These are phyloP conservation scores for Eurytoma adleriae DNA, from an alignment of 2,888 invertebrate genomes.

Conservation along the genomic window DNA sequence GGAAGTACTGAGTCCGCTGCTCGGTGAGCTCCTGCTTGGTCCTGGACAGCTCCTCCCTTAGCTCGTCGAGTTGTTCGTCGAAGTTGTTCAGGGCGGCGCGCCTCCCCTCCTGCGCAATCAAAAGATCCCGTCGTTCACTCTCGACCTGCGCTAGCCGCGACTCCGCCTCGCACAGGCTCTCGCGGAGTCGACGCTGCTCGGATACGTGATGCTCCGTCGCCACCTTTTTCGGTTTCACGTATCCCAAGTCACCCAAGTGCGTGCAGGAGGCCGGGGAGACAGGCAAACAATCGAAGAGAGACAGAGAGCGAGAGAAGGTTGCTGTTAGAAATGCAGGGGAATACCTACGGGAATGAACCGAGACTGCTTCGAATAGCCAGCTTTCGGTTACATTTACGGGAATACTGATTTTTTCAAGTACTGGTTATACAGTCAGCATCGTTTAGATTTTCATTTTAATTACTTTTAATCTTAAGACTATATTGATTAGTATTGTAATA, in stretches of 20 bases:
- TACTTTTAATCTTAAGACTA: no score
- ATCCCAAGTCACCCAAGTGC: background rate
- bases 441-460: no score
- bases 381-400: no score
- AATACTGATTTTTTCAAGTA: no score
- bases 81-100: constrained; percentile 78
- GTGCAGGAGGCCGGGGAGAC: constrained; percentile 12
- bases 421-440: no score
- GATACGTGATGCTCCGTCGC: constrained; percentile 76
- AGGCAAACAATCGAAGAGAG: constrained; percentile 10
- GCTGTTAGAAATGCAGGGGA: background rate
- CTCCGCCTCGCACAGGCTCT: constrained; percentile 77
- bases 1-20: constrained; percentile 78
- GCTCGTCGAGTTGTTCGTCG: constrained; percentile 78
- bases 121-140: constrained; percentile 78
- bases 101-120: constrained; percentile 77
- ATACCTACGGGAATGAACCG: background rate
- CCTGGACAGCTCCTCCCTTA: constrained; percentile 77
- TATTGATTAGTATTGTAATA: no score
- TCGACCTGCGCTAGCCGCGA: constrained; percentile 78
- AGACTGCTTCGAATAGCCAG: no score
- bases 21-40: constrained; percentile 78
- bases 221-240: constrained; percentile 61
- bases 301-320: background rate
- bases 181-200: constrained; percentile 77